phyloP scores from a whole-genome alignment of 2,113 vertebrate species.

The Crypturellus undulatus region DNA sequence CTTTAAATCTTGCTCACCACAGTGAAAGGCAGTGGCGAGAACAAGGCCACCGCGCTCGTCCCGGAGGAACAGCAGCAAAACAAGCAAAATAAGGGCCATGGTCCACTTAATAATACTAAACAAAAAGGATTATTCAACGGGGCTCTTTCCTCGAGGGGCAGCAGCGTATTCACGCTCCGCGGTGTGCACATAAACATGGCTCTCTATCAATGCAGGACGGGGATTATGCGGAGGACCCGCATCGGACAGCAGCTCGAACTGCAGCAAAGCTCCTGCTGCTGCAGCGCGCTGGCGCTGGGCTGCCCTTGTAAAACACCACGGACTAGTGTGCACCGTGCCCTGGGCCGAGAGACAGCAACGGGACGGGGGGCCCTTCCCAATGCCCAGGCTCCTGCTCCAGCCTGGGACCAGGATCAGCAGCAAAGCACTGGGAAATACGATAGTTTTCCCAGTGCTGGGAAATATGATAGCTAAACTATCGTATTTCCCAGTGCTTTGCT shows the following conservation, averaged over 20 bases:
- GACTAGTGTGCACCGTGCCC: neutral
- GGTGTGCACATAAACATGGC: slow-evolving; percentile 66
- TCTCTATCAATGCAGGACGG: slow-evolving; percentile 57
- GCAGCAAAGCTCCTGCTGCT: neutral
- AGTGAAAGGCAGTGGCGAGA: slow-evolving; percentile 64
- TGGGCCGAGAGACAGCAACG: neutral
- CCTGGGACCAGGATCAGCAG: neutral
- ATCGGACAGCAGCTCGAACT: neutral
- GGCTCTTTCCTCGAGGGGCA: slow-evolving; percentile 72
- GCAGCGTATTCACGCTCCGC: neutral
- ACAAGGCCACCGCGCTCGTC: slow-evolving; percentile 74
- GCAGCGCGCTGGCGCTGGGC: neutral
- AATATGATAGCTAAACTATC: neutral
- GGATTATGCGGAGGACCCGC: neutral
- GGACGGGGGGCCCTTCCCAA: neutral
- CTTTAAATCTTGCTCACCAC: slow-evolving; percentile 75
- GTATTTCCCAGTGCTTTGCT: neutral
- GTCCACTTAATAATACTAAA: slow-evolving; percentile 79
- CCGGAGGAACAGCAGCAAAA: slow-evolving; percentile 66
- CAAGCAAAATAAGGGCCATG: slow-evolving; percentile 71
- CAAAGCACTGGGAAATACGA: too few relatives aligned
- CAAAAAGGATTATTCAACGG: slow-evolving; percentile 78
- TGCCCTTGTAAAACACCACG: accelerated
- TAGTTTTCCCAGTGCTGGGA: too few relatives aligned
- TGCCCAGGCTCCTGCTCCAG: neutral